phyloP scores from a whole-genome alignment of 2,113 vertebrate species.

The Nibea albiflora region DNA sequence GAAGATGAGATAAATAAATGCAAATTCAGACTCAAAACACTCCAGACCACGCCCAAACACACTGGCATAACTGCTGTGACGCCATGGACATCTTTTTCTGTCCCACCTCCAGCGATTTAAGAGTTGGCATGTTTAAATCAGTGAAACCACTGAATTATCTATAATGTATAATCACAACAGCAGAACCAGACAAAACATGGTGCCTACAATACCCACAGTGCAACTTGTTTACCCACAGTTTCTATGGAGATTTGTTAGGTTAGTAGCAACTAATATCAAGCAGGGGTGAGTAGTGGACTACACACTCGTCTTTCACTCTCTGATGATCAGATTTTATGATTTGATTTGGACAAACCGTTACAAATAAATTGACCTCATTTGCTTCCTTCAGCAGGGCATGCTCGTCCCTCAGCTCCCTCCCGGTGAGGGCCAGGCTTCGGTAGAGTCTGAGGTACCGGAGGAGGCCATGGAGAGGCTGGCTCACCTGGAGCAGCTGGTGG shows the following conservation, averaged over 20 bases:
- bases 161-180: too few relatives aligned
- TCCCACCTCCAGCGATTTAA: too few relatives aligned
- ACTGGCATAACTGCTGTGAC: not conserved
- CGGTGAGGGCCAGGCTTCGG: conserved; percentile 49
- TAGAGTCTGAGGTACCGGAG: conserved; percentile 75
- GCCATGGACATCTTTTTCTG: not conserved
- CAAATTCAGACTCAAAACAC: not conserved
- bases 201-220: too few relatives aligned
- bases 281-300: too few relatives aligned
- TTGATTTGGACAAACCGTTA: not conserved
- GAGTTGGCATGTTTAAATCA: too few relatives aligned
- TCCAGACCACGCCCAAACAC: too few relatives aligned
- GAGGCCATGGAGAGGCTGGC: conserved; percentile 88
- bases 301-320: too few relatives aligned
- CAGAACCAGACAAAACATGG: too few relatives aligned
- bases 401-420: conserved; percentile 73
- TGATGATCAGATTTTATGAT: not conserved
- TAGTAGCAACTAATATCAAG: too few relatives aligned
- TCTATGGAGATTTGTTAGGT: too few relatives aligned
- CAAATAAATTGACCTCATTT: not conserved
- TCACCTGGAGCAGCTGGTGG: conserved; percentile 89
- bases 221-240: too few relatives aligned
- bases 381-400: conserved; percentile 72
- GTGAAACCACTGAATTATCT: too few relatives aligned
- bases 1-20: not conserved